These are phyloP conservation scores for Acanthosepion pharaonis DNA, from an alignment of 2,888 invertebrate genomes.

Conservation along the genomic window DNA sequence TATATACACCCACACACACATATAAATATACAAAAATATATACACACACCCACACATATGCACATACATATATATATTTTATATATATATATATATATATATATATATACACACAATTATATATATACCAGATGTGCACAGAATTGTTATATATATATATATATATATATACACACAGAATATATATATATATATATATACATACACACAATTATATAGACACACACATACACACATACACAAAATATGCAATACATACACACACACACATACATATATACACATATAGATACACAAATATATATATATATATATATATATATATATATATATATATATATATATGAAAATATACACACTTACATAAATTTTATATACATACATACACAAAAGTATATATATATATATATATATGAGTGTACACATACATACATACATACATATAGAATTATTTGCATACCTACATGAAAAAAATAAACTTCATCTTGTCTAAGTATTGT, in stretches of 20 bases:
- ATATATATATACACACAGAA: neutral
- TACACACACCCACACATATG: too few species aligned
- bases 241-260: neutral
- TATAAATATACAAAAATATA: too few species aligned
- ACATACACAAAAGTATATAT: neutral
- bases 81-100: neutral
- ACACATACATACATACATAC: too few species aligned
- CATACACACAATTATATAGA: too few species aligned
- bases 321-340: neutral
- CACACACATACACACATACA: neutral
- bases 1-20: too few species aligned
- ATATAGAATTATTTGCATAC: neutral
- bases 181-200: neutral
- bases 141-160: constrained; percentile 1
- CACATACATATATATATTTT: neutral
- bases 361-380: neutral
- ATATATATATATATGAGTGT: neutral
- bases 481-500: neutral
- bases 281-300: neutral
- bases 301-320: neutral
- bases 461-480: neutral
- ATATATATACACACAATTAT: neutral
- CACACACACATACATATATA: neutral
- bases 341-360: neutral
- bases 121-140: too few species aligned